Conservation (phyloP, 1,140 invertebrate genomes). For the Diorhabda carinulata region DNA sequence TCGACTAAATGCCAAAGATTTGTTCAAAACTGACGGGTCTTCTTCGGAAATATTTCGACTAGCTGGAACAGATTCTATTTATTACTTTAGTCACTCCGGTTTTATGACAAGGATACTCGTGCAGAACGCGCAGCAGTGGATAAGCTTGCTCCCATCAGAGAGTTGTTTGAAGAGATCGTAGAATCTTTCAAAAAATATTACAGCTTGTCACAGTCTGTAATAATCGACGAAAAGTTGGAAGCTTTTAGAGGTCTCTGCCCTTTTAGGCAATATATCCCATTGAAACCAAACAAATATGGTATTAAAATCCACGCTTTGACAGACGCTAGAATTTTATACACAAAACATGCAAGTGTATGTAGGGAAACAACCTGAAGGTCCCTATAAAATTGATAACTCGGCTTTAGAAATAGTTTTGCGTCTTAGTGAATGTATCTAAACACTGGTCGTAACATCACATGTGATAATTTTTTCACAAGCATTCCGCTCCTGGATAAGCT, state of each 20-base stretch:
- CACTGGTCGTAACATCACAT: slow-evolving; percentile 40
- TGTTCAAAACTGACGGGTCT: not conserved
- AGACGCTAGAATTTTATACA: slow-evolving; percentile 7
- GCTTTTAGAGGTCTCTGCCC: slow-evolving; percentile 41
- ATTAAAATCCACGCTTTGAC: slow-evolving; percentile 39
- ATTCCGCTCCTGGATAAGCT: slow-evolving; percentile 26
- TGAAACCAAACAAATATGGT: slow-evolving; percentile 48
- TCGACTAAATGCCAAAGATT: not conserved
- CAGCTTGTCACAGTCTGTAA: slow-evolving; percentile 19
- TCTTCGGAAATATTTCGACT: slow-evolving; percentile 14
- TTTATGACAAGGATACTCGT: slow-evolving; percentile 36
- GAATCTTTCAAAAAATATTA: not conserved
- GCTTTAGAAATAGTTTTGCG: slow-evolving; percentile 32
- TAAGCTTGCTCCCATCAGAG: too few relatives aligned
- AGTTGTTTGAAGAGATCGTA: too few relatives aligned
- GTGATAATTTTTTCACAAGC: slow-evolving; percentile 43
- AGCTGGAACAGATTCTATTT: slow-evolving; percentile 22
- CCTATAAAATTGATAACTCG: slow-evolving; percentile 21
- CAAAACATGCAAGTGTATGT: slow-evolving; percentile 38
- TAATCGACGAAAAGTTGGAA: slow-evolving; percentile 42
- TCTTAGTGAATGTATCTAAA: slow-evolving; percentile 33
- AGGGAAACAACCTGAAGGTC: slow-evolving; percentile 21
- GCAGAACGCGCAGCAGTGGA: slow-evolving; percentile 5
- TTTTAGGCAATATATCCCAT: slow-evolving; percentile 46
- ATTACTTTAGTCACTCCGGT: slow-evolving; percentile 30